Evolutionary conservation across 2,113 vertebrate genomes (phyloP), one percentile per base, ranked within the genome.

Genomic region (Myrmecobius fasciatus): DNA sequence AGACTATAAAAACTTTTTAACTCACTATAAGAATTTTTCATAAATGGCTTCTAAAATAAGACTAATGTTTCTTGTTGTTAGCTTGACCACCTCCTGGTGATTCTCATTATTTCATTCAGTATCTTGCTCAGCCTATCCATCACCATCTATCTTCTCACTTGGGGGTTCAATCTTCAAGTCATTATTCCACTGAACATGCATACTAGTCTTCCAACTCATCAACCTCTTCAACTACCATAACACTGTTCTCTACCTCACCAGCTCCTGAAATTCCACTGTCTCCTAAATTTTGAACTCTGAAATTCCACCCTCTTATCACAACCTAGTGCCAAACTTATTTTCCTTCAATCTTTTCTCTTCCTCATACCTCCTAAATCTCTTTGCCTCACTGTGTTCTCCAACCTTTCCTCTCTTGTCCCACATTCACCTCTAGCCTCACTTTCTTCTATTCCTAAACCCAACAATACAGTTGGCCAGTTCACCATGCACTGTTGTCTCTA

Each of bases 1-100:
- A 83, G 67, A 24, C n/a, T 83, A 43, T 17, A 75, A n/a, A 75
- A 75, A 14, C 60, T 75, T 20, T 92, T 96, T 94, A 93, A 47
- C 56, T 0, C 49, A 52, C 89, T 47, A 52, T 36, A 48, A 95
- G 93, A 11, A 9, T 67, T 92, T 95, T 94, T 93, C 92, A 36
- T 47, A 91, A 93, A 92, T 94, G 47, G 89, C 3, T 88, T 8
- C 54, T 12, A 95, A 52, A 67, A n/a, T 75, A n/a, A 83, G 14
- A 43, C 5, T 24, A 43, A 83, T 6, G 43, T 43, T 36, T 22
- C 31, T 36, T 43, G 67, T 36, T 22, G 6, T 83, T 83, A 83
- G n/a, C n/a, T 24, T 83, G 67, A 17, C 60, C 36, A n/a, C 11
- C 36, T 60, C 56, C 28, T 67, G 60, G 60, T 36, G 3, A 67